Conservation (phyloP, 2,113 vertebrate genomes). For the Sapajus apella region DNA sequence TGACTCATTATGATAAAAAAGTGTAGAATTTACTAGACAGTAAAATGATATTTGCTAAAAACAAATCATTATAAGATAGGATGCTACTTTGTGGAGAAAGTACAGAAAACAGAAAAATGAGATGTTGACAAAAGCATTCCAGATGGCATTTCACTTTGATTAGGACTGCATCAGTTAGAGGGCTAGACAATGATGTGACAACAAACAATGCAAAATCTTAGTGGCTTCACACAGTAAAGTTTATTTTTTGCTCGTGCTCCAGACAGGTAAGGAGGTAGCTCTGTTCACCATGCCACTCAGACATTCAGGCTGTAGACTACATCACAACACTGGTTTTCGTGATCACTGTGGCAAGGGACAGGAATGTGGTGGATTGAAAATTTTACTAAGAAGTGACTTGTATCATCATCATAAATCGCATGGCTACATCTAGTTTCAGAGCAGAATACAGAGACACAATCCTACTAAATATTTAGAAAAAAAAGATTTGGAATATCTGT, state of each 20-base stretch:
- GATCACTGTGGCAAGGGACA: neutral
- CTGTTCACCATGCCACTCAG: neutral
- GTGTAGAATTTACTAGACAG: neutral
- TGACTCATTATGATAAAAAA: neutral
- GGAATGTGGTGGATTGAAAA: neutral
- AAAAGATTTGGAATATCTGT: neutral
- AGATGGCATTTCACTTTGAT: neutral
- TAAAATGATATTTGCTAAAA: constrained; percentile 12
- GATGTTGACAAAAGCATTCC: neutral
- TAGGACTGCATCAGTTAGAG: neutral
- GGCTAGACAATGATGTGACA: neutral
- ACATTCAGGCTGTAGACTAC: neutral
- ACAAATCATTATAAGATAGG: neutral
- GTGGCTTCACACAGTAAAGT: neutral
- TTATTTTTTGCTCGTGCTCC: neutral
- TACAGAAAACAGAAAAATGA: constrained; percentile 53
- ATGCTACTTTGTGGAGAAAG: neutral
- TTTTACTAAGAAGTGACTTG: neutral
- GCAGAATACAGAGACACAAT: neutral
- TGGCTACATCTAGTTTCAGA: neutral
- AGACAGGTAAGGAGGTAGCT: neutral
- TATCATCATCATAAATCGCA: neutral
- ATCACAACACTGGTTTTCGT: neutral
- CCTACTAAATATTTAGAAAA: neutral
- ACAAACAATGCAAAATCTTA: neutral